phyloP scores from a whole-genome alignment of 1,140 invertebrate species.

The Drosophila subpulchrella region DNA sequence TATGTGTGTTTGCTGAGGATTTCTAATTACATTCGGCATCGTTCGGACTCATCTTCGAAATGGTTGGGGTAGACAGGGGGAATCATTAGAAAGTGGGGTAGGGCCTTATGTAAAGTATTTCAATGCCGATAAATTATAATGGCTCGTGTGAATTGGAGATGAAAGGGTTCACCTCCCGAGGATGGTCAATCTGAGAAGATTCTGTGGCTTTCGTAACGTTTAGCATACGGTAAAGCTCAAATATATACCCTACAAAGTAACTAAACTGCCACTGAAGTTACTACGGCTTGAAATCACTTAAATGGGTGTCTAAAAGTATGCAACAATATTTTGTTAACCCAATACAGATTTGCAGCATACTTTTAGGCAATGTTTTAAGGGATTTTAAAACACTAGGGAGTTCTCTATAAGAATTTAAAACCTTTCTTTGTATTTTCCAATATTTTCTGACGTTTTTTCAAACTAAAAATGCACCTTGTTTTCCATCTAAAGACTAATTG shows the following conservation, averaged over 20 bases:
- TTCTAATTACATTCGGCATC: slow-evolving; percentile 80
- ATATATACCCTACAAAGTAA: too few species aligned
- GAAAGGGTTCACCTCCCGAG: not conserved
- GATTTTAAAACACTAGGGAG: too few species aligned
- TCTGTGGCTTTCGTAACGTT: not conserved
- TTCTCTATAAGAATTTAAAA: too few species aligned
- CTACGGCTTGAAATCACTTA: not conserved
- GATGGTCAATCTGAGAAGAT: not conserved
- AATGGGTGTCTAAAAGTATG: not conserved
- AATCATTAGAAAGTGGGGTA: not conserved
- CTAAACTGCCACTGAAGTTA: not conserved
- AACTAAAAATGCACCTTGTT: not conserved
- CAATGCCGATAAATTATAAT: slow-evolving; percentile 65
- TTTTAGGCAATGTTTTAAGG: too few species aligned
- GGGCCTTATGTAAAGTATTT: slow-evolving; percentile 50
- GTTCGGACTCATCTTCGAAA: slow-evolving; percentile 44
- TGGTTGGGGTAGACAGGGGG: not conserved
- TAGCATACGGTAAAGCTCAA: too few species aligned
- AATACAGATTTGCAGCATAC: too few species aligned
- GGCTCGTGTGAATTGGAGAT: slow-evolving; percentile 17
- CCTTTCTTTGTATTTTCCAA: not conserved
- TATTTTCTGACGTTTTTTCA: too few species aligned
- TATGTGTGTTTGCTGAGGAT: slow-evolving; percentile 63
- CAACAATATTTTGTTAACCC: not conserved
- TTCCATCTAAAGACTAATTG: slow-evolving; percentile 53